Evolutionary conservation across 2,797 vertebrate genomes (phyloP).

Genomic region (Gastrophryne carolinensis): DNA sequence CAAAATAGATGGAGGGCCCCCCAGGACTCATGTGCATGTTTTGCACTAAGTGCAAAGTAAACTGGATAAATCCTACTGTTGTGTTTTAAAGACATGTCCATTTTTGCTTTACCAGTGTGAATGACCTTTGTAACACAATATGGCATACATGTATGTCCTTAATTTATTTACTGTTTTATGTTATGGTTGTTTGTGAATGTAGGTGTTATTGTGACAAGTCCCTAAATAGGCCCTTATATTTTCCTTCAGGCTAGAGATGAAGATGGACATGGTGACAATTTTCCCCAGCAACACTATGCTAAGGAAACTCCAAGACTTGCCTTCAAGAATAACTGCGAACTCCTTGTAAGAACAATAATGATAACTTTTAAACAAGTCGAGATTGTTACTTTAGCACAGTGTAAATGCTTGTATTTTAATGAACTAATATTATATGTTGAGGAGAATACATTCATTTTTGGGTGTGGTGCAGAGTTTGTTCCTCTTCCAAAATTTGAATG

Average conservation of each 20-base stretch:
- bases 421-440: not conserved
- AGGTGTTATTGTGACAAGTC: constrained; percentile 75
- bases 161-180: not conserved
- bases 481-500: not conserved
- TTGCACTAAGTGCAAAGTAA: not conserved
- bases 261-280: constrained; percentile 97
- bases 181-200: constrained; percentile 67
- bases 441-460: not conserved
- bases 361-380: constrained; percentile 85
- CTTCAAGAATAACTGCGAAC: constrained; percentile 99
- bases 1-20: not conserved
- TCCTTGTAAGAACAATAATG: constrained; percentile 95
- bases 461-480: not conserved
- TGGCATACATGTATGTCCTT: not conserved
- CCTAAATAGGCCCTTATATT: constrained; percentile 99
- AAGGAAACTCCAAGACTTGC: constrained; percentile 99
- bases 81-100: not conserved
- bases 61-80: not conserved
- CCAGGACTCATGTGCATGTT: not conserved
- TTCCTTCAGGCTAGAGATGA: constrained; percentile 99
- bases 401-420: constrained; percentile 64
- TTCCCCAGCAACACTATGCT: constrained; percentile 97
- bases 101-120: not conserved
- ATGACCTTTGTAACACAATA: not conserved
- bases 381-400: constrained; percentile 83